Percentiles rank a stretch among this genome's conserved stretches.
Evolutionary conservation across 1,140 invertebrate genomes (phyloP).

Genomic region (Euschistus heros): DNA sequence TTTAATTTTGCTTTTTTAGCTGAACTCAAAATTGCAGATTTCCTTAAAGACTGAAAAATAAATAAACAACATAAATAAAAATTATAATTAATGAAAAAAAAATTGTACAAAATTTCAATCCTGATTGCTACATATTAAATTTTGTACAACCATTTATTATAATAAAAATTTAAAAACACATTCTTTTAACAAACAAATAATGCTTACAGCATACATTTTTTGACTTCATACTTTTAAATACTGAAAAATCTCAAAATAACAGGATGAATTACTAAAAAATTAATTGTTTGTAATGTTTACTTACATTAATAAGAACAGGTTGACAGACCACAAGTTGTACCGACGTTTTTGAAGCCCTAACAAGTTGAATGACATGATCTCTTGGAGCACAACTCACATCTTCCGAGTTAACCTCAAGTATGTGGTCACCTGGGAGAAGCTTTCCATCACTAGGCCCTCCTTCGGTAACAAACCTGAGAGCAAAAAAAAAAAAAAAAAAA

Average conservation of each 20-base stretch:
- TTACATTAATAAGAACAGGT: conserved; percentile 58
- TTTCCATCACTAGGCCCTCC: conserved; percentile 82
- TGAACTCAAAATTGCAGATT: conserved; percentile 74
- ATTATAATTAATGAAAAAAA: not conserved
- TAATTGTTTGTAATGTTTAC: conserved; percentile 32
- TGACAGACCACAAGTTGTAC: conserved; percentile 73
- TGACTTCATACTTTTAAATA: too few relatives aligned
- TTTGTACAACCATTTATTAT: too few relatives aligned
- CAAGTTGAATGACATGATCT: conserved; percentile 80
- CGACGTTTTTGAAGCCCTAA: conserved; percentile 63
- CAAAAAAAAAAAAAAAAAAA: not conserved
- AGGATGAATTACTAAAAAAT: conserved; percentile 1
- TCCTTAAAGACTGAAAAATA: conserved; percentile 46
- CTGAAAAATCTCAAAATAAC: not conserved
- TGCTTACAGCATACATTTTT: too few relatives aligned
- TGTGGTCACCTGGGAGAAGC: conserved; percentile 80
- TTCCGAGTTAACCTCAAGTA: conserved; percentile 78
- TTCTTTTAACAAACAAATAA: too few relatives aligned
- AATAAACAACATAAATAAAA: conserved; percentile 10
- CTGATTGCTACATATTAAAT: not conserved
- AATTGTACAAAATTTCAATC: not conserved
- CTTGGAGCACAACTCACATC: conserved; percentile 73
- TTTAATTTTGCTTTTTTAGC: conserved; percentile 73
- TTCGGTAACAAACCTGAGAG: conserved; percentile 58
- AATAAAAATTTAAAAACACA: too few relatives aligned